Conservation (phyloP, 2,797 vertebrate species). For the Ctenochaetus hawaiiensis region DNA sequence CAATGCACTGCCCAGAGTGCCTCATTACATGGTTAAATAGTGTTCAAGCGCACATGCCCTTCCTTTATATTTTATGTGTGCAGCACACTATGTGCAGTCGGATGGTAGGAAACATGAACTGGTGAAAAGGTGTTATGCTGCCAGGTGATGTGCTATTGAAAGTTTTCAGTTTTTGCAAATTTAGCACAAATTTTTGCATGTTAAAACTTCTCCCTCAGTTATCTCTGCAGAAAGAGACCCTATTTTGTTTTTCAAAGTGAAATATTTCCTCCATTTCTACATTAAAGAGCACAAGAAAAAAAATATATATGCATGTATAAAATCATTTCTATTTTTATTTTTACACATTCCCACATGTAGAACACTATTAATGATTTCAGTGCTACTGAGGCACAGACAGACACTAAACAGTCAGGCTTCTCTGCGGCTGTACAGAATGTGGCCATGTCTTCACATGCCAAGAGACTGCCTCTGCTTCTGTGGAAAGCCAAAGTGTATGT, state of each 20-base stretch:
- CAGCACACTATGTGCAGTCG: neutral
- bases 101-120: no score
- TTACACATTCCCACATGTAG: neutral
- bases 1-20: constrained; percentile 8
- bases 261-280: no score
- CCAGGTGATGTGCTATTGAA: neutral
- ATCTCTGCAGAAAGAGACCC: no score
- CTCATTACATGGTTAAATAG: neutral
- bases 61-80: neutral
- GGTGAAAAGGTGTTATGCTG: neutral
- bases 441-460: constrained; percentile 72
- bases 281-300: no score
- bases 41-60: neutral
- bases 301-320: constrained; percentile 10
- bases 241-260: no score
- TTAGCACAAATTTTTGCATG: neutral
- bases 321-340: no score
- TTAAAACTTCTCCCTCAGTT: no score
- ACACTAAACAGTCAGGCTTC: constrained; percentile 49
- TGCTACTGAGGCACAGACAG: constrained; percentile 40
- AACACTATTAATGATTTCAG: constrained; percentile 15
- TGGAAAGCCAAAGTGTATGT: constrained; percentile 64
- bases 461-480: constrained; percentile 51
- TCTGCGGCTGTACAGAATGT: constrained; percentile 34
- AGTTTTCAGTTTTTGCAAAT: constrained; percentile 4